Evolutionary conservation across 2,888 invertebrate genomes (phyloP).

Genomic region (Cheilosia scutellata): DNA sequence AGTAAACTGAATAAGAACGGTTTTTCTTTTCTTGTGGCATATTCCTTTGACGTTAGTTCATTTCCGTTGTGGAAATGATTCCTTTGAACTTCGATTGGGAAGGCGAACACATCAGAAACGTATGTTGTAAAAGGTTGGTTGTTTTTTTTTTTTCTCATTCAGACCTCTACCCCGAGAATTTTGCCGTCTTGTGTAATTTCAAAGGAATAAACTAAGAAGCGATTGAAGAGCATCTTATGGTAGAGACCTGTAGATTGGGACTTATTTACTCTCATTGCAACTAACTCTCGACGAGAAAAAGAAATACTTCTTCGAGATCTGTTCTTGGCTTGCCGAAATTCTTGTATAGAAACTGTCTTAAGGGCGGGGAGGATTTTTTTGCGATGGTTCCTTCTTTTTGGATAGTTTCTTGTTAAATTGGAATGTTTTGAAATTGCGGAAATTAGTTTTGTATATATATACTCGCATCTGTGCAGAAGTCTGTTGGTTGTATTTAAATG

Average conservation of each 20-base stretch:
- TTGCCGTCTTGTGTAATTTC: constrained; percentile 59
- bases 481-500: constrained; percentile 25
- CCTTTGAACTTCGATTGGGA: constrained; percentile 77
- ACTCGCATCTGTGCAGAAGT: neutral
- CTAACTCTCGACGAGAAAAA: constrained; percentile 7
- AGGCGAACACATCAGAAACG: constrained; percentile 71
- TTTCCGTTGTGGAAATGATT: constrained; percentile 77
- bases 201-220: constrained; percentile 47
- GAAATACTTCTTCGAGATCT: constrained; percentile 13
- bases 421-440: constrained; percentile 68
- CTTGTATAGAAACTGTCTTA: constrained; percentile 16
- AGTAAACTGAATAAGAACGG: neutral
- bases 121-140: constrained; percentile 57
- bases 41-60: constrained; percentile 77
- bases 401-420: constrained; percentile 71
- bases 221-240: constrained; percentile 5
- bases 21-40: constrained; percentile 64
- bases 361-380: neutral
- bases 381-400: neutral
- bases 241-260: constrained; percentile 58
- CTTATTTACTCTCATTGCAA: constrained; percentile 35
- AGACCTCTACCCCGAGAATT: constrained; percentile 12
- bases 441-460: constrained; percentile 60
- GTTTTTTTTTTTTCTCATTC: constrained; percentile 4
- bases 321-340: constrained; percentile 26